Base-by-base conservation (phyloP, 2,797 vertebrate genomes). In the Novumbra hubbsi region DNA sequence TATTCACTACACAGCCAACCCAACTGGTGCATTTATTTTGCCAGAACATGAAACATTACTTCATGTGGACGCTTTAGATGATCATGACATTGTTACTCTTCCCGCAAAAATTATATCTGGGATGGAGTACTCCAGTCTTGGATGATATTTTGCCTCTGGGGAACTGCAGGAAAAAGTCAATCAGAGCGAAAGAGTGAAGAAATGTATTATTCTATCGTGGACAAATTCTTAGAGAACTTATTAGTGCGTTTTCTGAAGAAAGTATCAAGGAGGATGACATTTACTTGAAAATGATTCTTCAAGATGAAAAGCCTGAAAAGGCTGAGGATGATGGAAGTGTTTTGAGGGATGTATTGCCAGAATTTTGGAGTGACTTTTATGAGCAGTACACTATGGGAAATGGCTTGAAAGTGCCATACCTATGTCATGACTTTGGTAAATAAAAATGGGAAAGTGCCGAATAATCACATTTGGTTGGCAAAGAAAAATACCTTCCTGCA, bases 361-460 rank as follows among this genome's bases (percentile, higher is more conserved):
- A 82, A 71, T 79, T 81, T 76, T 78, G 73, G 63, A n/a, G 73
- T 69, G 17, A 80, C 34, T 45, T 45, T 73, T 72, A 76, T 79
- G 72, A 81, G 70, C 82, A 83, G 62, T 86, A 76, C 32, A 79
- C 77, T n/a, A 11, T 81, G 62, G 77, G 80, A 34, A 82, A 78
- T 79, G 63, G 2, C n/a, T 81, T 79, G 27, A 80, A 82, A 68
- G 69, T 76, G 21, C 74, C 74, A 62, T 80, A 71, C 32, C 17
- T 77, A 57, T 5, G 0, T 16, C 75, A 78, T n/a, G 73, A 81
- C 74, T 83, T 75, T 45, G 6, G 41, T 45, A 9, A 14, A 45
- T 12, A 45, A 45, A 12, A 45, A 66, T 82, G 62, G 73, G 48
- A 79, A 73, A 79, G 65, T 38, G 55, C 74, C 0, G 30, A 66